Conservation (phyloP, 2,888 invertebrate genomes). For the Andrena marginata region DNA sequence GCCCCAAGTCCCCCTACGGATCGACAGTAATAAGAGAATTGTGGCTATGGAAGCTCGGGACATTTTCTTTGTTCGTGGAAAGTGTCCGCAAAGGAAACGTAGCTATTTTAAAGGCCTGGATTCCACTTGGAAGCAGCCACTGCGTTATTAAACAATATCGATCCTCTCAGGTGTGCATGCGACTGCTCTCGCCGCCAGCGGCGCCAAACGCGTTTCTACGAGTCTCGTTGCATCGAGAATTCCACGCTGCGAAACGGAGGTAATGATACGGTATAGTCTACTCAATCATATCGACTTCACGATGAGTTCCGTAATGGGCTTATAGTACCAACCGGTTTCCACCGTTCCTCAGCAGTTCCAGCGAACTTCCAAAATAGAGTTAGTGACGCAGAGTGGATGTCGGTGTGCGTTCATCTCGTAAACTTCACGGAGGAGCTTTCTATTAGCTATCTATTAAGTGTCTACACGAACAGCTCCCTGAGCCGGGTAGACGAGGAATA, state of each 20-base stretch:
- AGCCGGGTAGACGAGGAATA: too few relatives aligned
- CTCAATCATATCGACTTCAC: conserved; percentile 59
- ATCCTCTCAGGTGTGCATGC: conserved; percentile 12
- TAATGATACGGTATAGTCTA: conserved; percentile 53
- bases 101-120: not conserved
- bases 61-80: too few relatives aligned
- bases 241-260: conserved; percentile 20
- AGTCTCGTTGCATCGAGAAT: conserved; percentile 31
- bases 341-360: not conserved
- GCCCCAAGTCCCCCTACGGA: too few relatives aligned
- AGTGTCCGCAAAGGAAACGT: too few relatives aligned
- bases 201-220: conserved; percentile 43
- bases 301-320: conserved; percentile 41
- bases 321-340: conserved; percentile 45
- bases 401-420: not conserved
- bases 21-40: too few relatives aligned
- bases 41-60: too few relatives aligned
- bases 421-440: not conserved
- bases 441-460: not conserved
- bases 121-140: not conserved
- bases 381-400: conserved; percentile 22
- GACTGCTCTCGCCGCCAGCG: not conserved
- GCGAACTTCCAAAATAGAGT: conserved; percentile 40
- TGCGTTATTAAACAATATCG: conserved; percentile 11
- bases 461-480: too few relatives aligned